phyloP scores from a whole-genome alignment of 2,113 vertebrate species.

The Pluvialis apricaria region DNA sequence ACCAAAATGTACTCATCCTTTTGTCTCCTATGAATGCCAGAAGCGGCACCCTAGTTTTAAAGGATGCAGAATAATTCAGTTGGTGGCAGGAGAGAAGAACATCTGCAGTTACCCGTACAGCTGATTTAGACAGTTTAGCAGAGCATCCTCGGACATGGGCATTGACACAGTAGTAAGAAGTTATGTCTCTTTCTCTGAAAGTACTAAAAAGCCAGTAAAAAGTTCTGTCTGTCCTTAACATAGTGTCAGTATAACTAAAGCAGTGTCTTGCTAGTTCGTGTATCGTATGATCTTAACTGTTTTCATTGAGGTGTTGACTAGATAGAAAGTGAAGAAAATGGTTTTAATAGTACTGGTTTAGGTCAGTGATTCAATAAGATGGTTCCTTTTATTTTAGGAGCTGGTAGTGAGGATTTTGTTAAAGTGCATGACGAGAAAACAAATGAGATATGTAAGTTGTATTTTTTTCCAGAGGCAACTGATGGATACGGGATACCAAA shows the following conservation, averaged over 20 bases:
- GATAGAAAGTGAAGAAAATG: background rate
- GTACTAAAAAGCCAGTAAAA: background rate
- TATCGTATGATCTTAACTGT: background rate
- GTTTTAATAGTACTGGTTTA: background rate
- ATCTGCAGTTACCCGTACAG: accelerated
- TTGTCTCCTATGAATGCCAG: background rate
- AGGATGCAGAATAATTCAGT: background rate
- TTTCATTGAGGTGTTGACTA: background rate
- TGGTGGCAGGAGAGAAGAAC: background rate
- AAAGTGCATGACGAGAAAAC: background rate
- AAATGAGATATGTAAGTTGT: background rate
- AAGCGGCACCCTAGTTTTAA: background rate
- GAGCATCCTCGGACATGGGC: background rate
- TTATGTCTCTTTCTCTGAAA: background rate
- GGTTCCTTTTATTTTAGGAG: background rate
- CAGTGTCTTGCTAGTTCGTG: accelerated
- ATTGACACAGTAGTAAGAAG: accelerated
- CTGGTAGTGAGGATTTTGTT: background rate
- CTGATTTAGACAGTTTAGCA: background rate
- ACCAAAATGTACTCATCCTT: background rate
- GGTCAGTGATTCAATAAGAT: background rate
- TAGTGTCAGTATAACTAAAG: background rate
- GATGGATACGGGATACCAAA: background rate
- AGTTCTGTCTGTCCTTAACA: background rate
- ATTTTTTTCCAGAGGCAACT: background rate